phyloP scores from a whole-genome alignment of 1,140 invertebrate species.

The Holcopasites calliopsidis region DNA sequence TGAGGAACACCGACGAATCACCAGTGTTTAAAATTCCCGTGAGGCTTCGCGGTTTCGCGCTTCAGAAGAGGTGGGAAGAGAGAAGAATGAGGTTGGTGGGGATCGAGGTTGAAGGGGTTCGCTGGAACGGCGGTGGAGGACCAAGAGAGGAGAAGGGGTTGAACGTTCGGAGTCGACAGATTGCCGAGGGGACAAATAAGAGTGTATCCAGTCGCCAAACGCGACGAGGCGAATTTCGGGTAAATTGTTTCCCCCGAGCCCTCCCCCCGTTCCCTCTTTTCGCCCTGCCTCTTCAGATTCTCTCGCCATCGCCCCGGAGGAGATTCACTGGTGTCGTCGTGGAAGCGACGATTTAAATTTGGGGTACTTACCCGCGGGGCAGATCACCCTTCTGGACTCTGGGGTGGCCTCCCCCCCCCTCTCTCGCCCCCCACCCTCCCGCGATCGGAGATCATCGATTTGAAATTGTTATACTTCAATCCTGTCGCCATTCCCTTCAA shows the following conservation, averaged over 20 bases:
- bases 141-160: slow-evolving; percentile 57
- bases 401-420: slow-evolving; percentile 28
- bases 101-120: slow-evolving; percentile 56
- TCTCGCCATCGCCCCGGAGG: slow-evolving; percentile 58
- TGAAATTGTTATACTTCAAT: slow-evolving; percentile 16
- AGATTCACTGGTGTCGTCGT: slow-evolving; percentile 61
- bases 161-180: slow-evolving; percentile 72
- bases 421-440: neutral
- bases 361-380: slow-evolving; percentile 49
- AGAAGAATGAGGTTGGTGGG: slow-evolving; percentile 46
- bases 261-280: slow-evolving; percentile 30
- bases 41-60: slow-evolving; percentile 65
- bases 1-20: slow-evolving; percentile 69
- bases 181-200: slow-evolving; percentile 76
- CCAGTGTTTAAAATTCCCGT: slow-evolving; percentile 75
- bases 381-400: slow-evolving; percentile 33
- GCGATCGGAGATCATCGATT: slow-evolving; percentile 34
- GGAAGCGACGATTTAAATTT: slow-evolving; percentile 65
- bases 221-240: slow-evolving; percentile 74
- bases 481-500: neutral
- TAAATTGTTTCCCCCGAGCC: slow-evolving; percentile 73
- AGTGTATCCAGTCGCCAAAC: slow-evolving; percentile 73
- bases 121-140: slow-evolving; percentile 51
- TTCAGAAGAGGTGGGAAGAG: slow-evolving; percentile 33
- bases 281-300: slow-evolving; percentile 42